A percentile compares a stretch with the other conserved stretches of the same genome.
These are phyloP conservation scores for Eupithecia pulchellata DNA, from an alignment of 2,888 invertebrate species.

Conservation along the genomic window DNA sequence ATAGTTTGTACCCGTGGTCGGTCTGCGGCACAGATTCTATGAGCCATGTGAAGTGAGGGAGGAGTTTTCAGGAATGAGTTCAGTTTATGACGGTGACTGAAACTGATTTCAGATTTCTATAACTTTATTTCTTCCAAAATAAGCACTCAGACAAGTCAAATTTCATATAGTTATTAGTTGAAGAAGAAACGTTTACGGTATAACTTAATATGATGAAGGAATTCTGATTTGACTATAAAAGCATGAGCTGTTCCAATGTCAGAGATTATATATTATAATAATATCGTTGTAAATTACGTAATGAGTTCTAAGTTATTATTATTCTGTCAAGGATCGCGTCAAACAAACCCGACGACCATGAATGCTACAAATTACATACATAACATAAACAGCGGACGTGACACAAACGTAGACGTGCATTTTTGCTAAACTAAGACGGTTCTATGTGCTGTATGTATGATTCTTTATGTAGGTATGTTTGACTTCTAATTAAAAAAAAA, in stretches of 20 bases:
- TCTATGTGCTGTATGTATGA: no score
- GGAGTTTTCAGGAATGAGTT: slow-evolving; percentile 1
- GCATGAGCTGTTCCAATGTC: no score
- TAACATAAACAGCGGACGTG: background rate
- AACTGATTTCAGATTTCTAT: no score
- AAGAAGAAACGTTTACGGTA: no score
- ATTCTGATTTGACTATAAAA: no score
- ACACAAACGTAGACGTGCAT: background rate
- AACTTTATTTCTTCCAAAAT: no score
- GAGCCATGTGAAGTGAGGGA: background rate
- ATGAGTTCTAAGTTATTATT: background rate
- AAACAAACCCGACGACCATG: background rate
- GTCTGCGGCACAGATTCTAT: background rate
- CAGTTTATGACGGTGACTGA: background rate
- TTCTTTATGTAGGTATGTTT: no score
- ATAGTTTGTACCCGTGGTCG: background rate
- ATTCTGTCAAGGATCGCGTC: background rate
- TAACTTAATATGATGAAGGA: no score
- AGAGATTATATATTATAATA: background rate
- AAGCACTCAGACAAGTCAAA: no score
- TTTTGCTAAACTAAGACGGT: no score
- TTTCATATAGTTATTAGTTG: no score
- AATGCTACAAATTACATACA: background rate
- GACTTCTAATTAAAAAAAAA: no score
- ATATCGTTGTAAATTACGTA: background rate